Evolutionary conservation across 2,113 vertebrate species (phyloP).

Genomic region (Pluvianellus socialis): DNA sequence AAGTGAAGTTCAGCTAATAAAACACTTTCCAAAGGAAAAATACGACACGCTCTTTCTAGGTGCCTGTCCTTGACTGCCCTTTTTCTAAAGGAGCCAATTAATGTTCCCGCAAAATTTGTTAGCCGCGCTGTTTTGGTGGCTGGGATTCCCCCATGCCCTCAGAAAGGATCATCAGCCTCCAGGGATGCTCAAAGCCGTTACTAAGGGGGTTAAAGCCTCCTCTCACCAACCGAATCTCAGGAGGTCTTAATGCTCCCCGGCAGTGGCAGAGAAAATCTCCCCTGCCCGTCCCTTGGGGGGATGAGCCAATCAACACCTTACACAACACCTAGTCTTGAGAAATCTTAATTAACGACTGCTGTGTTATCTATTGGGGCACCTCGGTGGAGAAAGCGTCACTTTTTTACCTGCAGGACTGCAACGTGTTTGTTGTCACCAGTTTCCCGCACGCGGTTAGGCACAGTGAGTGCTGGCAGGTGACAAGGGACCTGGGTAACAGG

Average conservation of each 20-base stretch:
- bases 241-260: background rate
- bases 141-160: background rate
- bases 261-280: background rate
- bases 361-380: background rate
- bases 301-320: background rate
- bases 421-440: background rate
- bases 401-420: background rate
- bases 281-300: background rate
- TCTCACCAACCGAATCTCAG: background rate
- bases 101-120: background rate
- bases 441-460: background rate
- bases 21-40: background rate
- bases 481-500: background rate
- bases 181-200: background rate
- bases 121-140: background rate
- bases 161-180: background rate
- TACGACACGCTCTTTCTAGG: background rate
- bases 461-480: background rate
- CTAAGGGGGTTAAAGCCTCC: background rate
- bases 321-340: background rate
- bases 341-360: background rate
- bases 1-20: background rate
- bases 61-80: slow-evolving; percentile 23
- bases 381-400: background rate
- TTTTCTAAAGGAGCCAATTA: slow-evolving; percentile 31